Evolutionary conservation across 2,888 invertebrate species (phyloP).

Genomic region (Sinopyrophorus schimmeli): DNA sequence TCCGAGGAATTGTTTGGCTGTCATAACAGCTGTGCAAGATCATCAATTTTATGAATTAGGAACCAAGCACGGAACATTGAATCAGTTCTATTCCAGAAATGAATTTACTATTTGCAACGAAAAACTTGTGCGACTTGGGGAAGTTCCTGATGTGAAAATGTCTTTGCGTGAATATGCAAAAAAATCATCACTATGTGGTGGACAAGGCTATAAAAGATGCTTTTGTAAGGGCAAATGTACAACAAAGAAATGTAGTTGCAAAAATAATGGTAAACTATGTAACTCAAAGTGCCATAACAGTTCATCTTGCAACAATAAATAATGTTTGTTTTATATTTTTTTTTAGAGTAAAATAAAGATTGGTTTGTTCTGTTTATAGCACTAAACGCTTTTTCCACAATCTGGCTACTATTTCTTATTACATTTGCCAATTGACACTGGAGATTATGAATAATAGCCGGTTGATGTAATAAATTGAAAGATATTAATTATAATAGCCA

Average conservation of each 20-base stretch:
- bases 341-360: no score
- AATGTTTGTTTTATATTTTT: no score
- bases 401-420: no score
- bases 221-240: slow-evolving; percentile 1
- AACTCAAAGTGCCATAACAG: slow-evolving; percentile 13
- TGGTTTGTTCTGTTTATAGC: no score
- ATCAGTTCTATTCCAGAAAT: slow-evolving; percentile 2
- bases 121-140: slow-evolving; percentile 3
- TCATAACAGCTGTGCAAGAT: slow-evolving; percentile 1
- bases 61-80: slow-evolving; percentile 1
- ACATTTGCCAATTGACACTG: no score
- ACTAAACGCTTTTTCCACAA: no score
- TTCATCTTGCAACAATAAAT: slow-evolving; percentile 3
- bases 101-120: slow-evolving; percentile 12
- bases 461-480: no score
- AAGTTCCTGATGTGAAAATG: slow-evolving; percentile 4
- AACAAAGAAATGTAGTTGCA: slow-evolving; percentile 4
- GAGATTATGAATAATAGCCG: no score
- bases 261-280: slow-evolving; percentile 2
- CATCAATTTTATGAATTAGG: slow-evolving; percentile 4
- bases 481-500: no score
- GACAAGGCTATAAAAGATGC: slow-evolving; percentile 7
- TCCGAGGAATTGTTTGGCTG: slow-evolving; percentile 4
- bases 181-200: background rate
- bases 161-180: slow-evolving; percentile 4